These are phyloP conservation scores for Parus major DNA, from an alignment of 2,113 vertebrate species.

Conservation along the genomic window DNA sequence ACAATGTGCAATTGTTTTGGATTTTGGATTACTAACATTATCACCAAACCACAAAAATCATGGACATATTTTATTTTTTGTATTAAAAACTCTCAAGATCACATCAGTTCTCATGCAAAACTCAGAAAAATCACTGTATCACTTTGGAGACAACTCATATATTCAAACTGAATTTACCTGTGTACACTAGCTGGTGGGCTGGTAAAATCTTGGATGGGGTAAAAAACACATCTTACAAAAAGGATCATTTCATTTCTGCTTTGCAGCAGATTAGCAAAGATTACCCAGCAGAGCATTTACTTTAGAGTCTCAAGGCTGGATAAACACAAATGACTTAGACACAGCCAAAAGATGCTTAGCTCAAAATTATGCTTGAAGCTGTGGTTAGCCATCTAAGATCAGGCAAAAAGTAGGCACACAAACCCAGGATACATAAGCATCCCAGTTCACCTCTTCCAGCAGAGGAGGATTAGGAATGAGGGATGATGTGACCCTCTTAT, in stretches of 20 bases:
- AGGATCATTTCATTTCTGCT: not conserved
- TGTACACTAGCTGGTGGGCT: not conserved
- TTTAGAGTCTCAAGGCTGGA: not conserved
- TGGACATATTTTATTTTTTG: not conserved
- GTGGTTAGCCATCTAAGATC: not conserved
- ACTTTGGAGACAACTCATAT: not conserved
- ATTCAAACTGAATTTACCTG: not conserved
- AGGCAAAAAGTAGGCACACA: not conserved
- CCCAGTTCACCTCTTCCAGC: not conserved
- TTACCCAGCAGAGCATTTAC: not conserved
- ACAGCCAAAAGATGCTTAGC: not conserved
- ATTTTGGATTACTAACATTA: constrained; percentile 4
- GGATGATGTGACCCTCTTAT: not conserved
- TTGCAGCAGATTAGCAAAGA: not conserved
- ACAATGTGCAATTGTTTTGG: not conserved
- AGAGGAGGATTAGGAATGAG: not conserved
- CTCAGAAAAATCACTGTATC: not conserved
- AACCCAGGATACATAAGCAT: not conserved
- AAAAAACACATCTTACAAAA: not conserved
- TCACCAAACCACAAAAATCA: constrained; percentile 15
- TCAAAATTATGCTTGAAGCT: not conserved
- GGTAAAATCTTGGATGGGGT: not conserved
- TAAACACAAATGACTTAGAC: not conserved
- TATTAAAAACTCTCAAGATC: not conserved
- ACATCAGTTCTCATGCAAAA: not conserved